These are phyloP conservation scores for Rhipidura dahli DNA, from an alignment of 2,113 vertebrate genomes.

Conservation along the genomic window DNA sequence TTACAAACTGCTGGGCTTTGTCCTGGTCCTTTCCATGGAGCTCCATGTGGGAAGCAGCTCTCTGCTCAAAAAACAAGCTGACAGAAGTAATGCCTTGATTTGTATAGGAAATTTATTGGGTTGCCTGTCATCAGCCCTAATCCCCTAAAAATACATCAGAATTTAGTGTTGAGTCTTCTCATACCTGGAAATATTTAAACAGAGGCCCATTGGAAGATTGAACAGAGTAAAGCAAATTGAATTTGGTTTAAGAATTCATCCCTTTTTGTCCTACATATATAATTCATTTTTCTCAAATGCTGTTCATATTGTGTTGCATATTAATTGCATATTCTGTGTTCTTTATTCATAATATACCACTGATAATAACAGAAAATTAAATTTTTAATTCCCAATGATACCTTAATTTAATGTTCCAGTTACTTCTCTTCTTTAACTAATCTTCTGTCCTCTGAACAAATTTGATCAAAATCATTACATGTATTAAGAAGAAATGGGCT, in stretches of 20 bases:
- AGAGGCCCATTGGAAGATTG: background rate
- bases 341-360: conserved; percentile 59
- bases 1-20: background rate
- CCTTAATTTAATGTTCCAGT: conserved; percentile 69
- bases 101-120: background rate
- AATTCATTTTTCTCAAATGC: conserved; percentile 51
- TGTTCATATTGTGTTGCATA: conserved; percentile 56
- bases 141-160: background rate
- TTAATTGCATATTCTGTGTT: conserved; percentile 57
- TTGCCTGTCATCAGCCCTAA: background rate
- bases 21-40: background rate
- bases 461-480: conserved; percentile 64
- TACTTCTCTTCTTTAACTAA: conserved; percentile 64
- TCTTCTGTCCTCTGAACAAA: conserved; percentile 63
- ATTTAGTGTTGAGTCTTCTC: background rate
- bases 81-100: background rate
- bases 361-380: conserved; percentile 67
- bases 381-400: conserved; percentile 64
- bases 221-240: conserved; percentile 29
- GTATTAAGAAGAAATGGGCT: conserved; percentile 54
- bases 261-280: conserved; percentile 44
- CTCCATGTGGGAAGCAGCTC: background rate
- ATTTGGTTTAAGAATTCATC: conserved; percentile 47
- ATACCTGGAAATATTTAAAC: conserved; percentile 1
- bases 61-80: background rate